A percentile compares a stretch with the other conserved stretches of the same genome.
Conservation (phyloP, 2,888 invertebrate species). For the Dicyrtomina minuta region DNA sequence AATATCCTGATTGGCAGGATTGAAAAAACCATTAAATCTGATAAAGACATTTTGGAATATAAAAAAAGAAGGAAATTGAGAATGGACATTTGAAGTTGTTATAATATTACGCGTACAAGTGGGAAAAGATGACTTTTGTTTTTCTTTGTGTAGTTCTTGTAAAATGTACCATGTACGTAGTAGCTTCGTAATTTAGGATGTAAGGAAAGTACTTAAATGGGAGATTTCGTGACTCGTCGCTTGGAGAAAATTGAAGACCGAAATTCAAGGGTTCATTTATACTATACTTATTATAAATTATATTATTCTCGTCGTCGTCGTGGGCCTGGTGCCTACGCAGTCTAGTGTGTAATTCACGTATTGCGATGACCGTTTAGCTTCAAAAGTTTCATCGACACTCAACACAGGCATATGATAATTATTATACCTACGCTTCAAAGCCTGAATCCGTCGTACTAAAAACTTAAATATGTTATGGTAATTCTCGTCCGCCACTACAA, state of each 20-base stretch:
- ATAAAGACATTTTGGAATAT: too few species aligned
- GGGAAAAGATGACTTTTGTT: slow-evolving; percentile 29
- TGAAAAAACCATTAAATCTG: too few species aligned
- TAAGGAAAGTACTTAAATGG: slow-evolving; percentile 5
- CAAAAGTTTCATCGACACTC: background rate
- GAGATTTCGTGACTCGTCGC: slow-evolving; percentile 38
- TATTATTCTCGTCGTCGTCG: slow-evolving; percentile 33
- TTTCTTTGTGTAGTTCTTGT: slow-evolving; percentile 11
- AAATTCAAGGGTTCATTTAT: slow-evolving; percentile 39
- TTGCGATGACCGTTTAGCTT: slow-evolving; percentile 12
- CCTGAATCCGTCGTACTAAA: too few species aligned
- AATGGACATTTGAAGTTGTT: background rate
- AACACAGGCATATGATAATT: too few species aligned
- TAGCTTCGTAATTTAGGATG: background rate
- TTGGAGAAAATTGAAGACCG: slow-evolving; percentile 34
- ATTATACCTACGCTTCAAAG: too few species aligned
- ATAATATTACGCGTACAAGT: background rate
- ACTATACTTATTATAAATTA: slow-evolving; percentile 39
- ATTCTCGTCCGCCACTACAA: too few species aligned
- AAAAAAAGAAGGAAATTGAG: background rate
- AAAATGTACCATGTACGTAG: background rate
- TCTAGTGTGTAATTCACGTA: slow-evolving; percentile 15
- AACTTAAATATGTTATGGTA: too few species aligned
- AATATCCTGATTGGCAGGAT: too few species aligned
- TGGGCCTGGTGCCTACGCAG: background rate